A percentile compares a stretch with the other conserved stretches of the same genome.
These are phyloP conservation scores for Urosaurus nigricauda DNA, from an alignment of 2,797 vertebrate genomes.

Conservation along the genomic window DNA sequence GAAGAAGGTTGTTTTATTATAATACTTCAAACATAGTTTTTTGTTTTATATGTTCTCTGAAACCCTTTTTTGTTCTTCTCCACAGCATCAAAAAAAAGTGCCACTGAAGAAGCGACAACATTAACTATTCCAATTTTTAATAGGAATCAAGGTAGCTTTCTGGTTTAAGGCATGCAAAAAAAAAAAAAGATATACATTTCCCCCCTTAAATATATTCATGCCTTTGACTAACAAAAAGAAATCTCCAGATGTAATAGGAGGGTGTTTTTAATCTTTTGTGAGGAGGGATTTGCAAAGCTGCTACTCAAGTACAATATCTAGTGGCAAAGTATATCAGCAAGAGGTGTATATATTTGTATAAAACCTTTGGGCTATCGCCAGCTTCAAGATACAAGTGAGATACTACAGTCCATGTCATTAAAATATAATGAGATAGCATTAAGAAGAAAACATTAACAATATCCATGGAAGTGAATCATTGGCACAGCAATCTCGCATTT, in stretches of 20 bases:
- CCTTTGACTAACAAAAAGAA: constrained; percentile 88
- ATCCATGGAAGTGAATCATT: constrained; percentile 80
- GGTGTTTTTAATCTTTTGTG: constrained; percentile 88
- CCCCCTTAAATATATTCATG: constrained; percentile 84
- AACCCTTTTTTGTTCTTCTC: constrained; percentile 84
- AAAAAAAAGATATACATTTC: constrained; percentile 81
- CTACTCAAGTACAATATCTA: constrained; percentile 85
- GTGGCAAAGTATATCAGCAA: constrained; percentile 83
- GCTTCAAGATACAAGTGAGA: constrained; percentile 82
- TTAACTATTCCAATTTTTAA: constrained; percentile 86
- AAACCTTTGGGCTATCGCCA: constrained; percentile 82
- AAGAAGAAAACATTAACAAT: constrained; percentile 81
- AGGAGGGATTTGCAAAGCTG: constrained; percentile 84
- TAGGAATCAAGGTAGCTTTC: constrained; percentile 83
- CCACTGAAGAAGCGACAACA: constrained; percentile 82
- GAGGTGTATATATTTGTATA: constrained; percentile 85
- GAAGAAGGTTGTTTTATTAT: constrained; percentile 86
- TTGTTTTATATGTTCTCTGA: constrained; percentile 88
- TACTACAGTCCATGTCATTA: constrained; percentile 81
- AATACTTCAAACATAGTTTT: constrained; percentile 86
- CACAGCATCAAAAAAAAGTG: constrained; percentile 82
- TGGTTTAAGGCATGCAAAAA: constrained; percentile 83
- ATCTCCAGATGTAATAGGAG: constrained; percentile 86
- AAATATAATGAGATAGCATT: constrained; percentile 84
- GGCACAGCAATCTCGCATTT: constrained; percentile 79